A percentile compares a stretch with the other conserved stretches of the same genome.
Evolutionary conservation across 2,113 vertebrate species (phyloP).

Genomic region (Coturnix japonica): DNA sequence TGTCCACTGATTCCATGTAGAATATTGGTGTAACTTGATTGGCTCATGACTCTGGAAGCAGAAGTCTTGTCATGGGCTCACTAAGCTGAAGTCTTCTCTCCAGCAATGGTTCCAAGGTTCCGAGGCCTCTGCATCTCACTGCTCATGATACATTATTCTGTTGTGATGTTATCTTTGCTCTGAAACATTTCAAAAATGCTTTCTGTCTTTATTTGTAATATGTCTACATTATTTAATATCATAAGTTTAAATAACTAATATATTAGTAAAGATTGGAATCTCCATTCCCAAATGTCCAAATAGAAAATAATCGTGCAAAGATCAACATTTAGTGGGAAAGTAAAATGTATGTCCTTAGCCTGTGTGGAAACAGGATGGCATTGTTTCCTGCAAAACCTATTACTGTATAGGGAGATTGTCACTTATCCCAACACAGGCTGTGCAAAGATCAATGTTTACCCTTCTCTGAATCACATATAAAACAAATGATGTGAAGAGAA

Average conservation of each 20-base stretch:
- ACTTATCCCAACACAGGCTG: constrained; percentile 70
- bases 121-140: background rate
- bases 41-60: background rate
- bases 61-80: background rate
- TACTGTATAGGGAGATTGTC: constrained; percentile 51
- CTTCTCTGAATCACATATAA: constrained; percentile 71
- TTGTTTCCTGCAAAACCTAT: constrained; percentile 58
- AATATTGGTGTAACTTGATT: background rate
- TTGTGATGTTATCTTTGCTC: background rate
- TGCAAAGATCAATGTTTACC: constrained; percentile 77
- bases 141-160: background rate
- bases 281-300: background rate
- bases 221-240: background rate
- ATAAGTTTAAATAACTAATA: background rate
- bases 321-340: constrained; percentile 24
- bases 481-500: constrained; percentile 78
- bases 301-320: background rate
- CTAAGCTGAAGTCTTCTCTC: background rate
- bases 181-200: background rate
- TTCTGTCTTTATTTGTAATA: background rate
- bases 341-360: constrained; percentile 18
- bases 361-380: constrained; percentile 33
- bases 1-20: background rate
- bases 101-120: background rate
- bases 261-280: background rate